A percentile compares a stretch with the other conserved stretches of the same genome.
These are phyloP conservation scores for Resseliella maxima DNA, from an alignment of 2,888 invertebrate species.

Conservation along the genomic window DNA sequence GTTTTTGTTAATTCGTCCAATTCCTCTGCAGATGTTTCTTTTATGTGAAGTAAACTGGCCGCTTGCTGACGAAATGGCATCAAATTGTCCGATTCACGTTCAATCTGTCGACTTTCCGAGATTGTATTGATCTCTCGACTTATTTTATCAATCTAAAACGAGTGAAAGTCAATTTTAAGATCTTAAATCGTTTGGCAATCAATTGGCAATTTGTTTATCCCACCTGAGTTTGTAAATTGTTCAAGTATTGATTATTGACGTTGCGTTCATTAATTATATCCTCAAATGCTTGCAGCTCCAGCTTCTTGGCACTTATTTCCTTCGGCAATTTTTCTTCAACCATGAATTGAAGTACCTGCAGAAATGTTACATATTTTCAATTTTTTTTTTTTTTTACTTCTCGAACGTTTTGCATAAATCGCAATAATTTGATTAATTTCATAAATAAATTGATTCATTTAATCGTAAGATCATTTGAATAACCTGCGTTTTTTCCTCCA, in stretches of 20 bases:
- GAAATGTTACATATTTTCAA: too few species aligned
- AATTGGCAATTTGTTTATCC: neutral
- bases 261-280: conserved; percentile 76
- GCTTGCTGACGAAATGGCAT: conserved; percentile 89
- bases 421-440: too few species aligned
- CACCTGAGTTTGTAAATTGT: conserved; percentile 74
- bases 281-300: conserved; percentile 77
- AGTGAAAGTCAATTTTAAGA: neutral
- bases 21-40: conserved; percentile 78
- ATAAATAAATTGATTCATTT: neutral
- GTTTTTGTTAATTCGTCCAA: conserved; percentile 76
- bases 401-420: conserved; percentile 61
- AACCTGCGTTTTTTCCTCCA: conserved; percentile 60
- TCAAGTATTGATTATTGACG: conserved; percentile 75
- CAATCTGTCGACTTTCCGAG: conserved; percentile 77
- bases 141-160: conserved; percentile 68
- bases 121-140: conserved; percentile 77
- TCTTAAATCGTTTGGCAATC: conserved; percentile 57
- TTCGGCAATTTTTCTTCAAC: conserved; percentile 83
- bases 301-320: conserved; percentile 74
- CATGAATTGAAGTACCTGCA: conserved; percentile 75
- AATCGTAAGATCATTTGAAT: neutral
- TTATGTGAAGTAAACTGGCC: conserved; percentile 81
- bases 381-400: too few species aligned
- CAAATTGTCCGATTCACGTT: conserved; percentile 77